Evolutionary conservation across 2,888 invertebrate genomes (phyloP).

Genomic region (Melinaea marsaeus): DNA sequence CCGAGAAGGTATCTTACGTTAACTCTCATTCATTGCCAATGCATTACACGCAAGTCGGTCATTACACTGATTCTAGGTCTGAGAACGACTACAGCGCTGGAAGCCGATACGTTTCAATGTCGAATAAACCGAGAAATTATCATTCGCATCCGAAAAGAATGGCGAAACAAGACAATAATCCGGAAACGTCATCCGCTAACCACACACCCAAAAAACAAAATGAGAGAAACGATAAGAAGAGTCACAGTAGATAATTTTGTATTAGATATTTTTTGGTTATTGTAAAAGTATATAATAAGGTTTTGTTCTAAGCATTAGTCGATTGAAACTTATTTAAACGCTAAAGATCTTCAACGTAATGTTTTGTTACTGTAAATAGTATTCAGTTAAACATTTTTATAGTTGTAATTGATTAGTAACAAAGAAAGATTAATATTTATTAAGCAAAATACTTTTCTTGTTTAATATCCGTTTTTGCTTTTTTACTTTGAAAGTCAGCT

Average conservation of each 20-base stretch:
- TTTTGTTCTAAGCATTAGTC: background rate
- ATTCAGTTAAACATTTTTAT: background rate
- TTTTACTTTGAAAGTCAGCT: slow-evolving; percentile 20
- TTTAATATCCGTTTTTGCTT: slow-evolving; percentile 11
- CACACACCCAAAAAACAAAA: slow-evolving; percentile 21
- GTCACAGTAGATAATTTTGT: slow-evolving; percentile 18
- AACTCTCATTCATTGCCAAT: slow-evolving; percentile 60
- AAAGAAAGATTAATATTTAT: slow-evolving; percentile 3
- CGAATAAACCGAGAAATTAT: slow-evolving; percentile 56
- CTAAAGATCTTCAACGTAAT: background rate
- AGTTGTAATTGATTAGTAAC: background rate
- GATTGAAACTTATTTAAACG: background rate
- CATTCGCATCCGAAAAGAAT: slow-evolving; percentile 66
- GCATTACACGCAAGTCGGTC: slow-evolving; percentile 43
- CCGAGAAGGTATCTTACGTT: slow-evolving; percentile 64
- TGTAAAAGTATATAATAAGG: background rate
- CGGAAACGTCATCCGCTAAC: slow-evolving; percentile 21
- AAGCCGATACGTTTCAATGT: slow-evolving; percentile 47
- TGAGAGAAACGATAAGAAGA: slow-evolving; percentile 26
- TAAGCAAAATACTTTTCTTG: background rate
- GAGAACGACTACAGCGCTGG: slow-evolving; percentile 56
- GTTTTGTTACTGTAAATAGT: background rate
- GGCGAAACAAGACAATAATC: slow-evolving; percentile 50
- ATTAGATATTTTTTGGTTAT: background rate
- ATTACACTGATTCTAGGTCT: slow-evolving; percentile 45